Conservation (phyloP, 2,888 invertebrate species). For the Sicus ferrugineus region DNA sequence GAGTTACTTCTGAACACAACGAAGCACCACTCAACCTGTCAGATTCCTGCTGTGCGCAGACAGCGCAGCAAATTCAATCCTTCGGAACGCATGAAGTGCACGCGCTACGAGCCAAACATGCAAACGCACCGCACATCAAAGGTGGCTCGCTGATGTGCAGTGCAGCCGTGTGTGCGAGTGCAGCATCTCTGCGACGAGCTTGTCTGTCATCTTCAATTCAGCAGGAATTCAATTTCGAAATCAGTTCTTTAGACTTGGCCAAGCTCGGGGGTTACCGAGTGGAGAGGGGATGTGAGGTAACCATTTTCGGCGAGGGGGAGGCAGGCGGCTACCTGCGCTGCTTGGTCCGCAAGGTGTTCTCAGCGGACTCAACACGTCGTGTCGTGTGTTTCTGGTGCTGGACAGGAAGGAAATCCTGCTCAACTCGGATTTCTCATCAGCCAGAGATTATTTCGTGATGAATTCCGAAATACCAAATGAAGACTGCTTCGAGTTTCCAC, state of each 20-base stretch:
- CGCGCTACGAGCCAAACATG: constrained; percentile 14
- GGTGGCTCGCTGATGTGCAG: not conserved
- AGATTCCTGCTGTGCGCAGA: constrained; percentile 18
- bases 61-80: not conserved
- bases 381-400: too few species aligned
- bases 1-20: constrained; percentile 7
- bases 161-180: not conserved
- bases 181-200: not conserved
- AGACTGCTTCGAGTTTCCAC: too few species aligned
- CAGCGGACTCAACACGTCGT: too few species aligned
- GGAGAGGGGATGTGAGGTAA: not conserved
- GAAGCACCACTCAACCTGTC: constrained; percentile 23
- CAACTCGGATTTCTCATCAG: too few species aligned
- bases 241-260: not conserved
- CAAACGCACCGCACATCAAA: not conserved
- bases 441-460: too few species aligned
- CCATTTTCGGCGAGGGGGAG: too few species aligned
- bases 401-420: too few species aligned
- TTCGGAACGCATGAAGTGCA: constrained; percentile 7
- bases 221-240: constrained; percentile 16
- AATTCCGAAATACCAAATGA: too few species aligned
- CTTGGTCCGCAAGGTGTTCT: too few species aligned
- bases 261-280: not conserved
- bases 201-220: constrained; percentile 22
- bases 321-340: too few species aligned